These are phyloP conservation scores for Prietella phreatophila DNA, from an alignment of 2,113 vertebrate species.

Conservation along the genomic window DNA sequence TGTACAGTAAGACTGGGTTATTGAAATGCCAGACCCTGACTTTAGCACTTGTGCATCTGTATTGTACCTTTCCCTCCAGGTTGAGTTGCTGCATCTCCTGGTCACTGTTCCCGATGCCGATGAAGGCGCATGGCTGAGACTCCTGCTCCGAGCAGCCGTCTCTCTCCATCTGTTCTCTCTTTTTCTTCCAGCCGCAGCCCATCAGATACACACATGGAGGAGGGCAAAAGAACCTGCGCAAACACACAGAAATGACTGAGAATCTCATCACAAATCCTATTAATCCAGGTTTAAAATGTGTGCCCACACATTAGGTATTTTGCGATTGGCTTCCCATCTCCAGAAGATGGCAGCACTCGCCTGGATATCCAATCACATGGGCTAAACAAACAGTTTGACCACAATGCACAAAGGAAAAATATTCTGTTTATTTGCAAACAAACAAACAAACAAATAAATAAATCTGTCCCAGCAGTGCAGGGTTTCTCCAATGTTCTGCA, in stretches of 20 bases:
- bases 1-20: background rate
- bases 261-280: background rate
- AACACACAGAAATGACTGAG: slow-evolving; percentile 19
- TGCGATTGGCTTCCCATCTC: background rate
- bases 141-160: slow-evolving; percentile 98
- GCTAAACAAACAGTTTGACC: background rate
- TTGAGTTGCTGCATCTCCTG: slow-evolving; percentile 99
- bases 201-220: slow-evolving; percentile 98
- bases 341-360: slow-evolving; percentile 56
- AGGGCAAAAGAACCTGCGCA: slow-evolving; percentile 93
- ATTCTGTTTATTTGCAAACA: background rate
- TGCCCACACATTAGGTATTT: background rate
- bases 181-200: slow-evolving; percentile 99
- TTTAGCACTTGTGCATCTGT: slow-evolving; percentile 1
- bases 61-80: slow-evolving; percentile 94
- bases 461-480: background rate
- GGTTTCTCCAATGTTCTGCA: background rate
- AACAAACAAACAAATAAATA: background rate
- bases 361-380: background rate
- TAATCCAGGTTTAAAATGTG: background rate
- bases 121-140: slow-evolving; percentile 97
- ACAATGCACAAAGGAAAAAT: background rate
- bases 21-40: background rate
- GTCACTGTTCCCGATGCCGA: slow-evolving; percentile 98
- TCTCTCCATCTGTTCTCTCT: slow-evolving; percentile 99